Conservation (phyloP, 2,797 vertebrate genomes). For the Coregonus sp. region DNA sequence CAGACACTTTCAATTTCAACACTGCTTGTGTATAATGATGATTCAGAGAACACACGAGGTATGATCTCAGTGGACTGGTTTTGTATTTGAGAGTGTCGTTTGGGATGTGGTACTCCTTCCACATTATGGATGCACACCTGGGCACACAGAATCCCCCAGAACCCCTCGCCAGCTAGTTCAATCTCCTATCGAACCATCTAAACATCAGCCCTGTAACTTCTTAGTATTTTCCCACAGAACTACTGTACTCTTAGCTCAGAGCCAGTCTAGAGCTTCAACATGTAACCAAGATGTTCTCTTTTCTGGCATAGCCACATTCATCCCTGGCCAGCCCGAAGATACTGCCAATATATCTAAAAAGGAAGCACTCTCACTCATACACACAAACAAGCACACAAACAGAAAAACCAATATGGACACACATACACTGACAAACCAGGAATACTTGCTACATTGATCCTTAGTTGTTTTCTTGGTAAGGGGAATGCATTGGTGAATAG, state of each 20-base stretch:
- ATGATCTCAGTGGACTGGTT: conserved; percentile 37
- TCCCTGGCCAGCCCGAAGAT: conserved; percentile 19
- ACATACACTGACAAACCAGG: conserved; percentile 34
- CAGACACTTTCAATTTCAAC: conserved; percentile 50
- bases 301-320: not conserved
- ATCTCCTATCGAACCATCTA: conserved; percentile 29
- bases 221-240: conserved; percentile 39
- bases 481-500: conserved; percentile 35
- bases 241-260: conserved; percentile 17
- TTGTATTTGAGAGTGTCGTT: conserved; percentile 14
- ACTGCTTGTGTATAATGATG: conserved; percentile 51
- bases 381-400: conserved; percentile 20
- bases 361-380: conserved; percentile 3
- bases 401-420: conserved; percentile 26
- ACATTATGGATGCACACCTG: conserved; percentile 35
- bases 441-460: conserved; percentile 33
- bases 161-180: conserved; percentile 38
- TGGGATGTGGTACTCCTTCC: conserved; percentile 37
- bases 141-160: conserved; percentile 19
- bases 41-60: conserved; percentile 50
- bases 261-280: conserved; percentile 7
- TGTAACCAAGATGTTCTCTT: not conserved
- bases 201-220: conserved; percentile 43
- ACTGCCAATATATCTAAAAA: conserved; percentile 20
- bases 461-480: conserved; percentile 42